Conservation (phyloP, 2,797 vertebrate genomes). For the Morus bassanus region DNA sequence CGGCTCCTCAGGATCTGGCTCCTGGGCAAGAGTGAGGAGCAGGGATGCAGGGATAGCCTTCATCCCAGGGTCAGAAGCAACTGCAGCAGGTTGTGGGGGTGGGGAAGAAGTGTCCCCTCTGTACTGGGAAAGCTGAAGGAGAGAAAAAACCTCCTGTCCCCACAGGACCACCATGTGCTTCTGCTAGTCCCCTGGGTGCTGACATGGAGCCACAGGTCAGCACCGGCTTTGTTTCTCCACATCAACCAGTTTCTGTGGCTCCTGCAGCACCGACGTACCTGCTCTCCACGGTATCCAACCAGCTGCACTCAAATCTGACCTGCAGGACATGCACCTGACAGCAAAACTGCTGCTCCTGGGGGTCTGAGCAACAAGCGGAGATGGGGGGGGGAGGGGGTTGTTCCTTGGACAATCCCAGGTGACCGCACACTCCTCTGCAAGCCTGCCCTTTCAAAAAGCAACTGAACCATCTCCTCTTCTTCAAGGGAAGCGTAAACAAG, state of each 20-base stretch:
- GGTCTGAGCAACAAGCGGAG: not conserved
- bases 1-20: not conserved
- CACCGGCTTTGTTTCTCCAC: not conserved
- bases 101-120: too few species aligned
- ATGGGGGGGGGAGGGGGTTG: rapidly evolving
- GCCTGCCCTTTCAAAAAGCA: not conserved
- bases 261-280: not conserved
- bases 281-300: not conserved
- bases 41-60: not conserved
- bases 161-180: not conserved
- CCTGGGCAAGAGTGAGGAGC: rapidly evolving
- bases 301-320: not conserved
- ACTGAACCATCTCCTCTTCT: not conserved
- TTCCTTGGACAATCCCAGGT: not conserved
- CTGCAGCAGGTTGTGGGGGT: not conserved
- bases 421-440: not conserved
- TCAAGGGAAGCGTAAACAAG: not conserved
- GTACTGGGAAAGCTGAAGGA: not conserved
- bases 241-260: not conserved
- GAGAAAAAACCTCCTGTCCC: not conserved
- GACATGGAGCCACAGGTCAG: not conserved
- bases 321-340: rapidly evolving
- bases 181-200: not conserved
- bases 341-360: not conserved
- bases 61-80: not conserved